Base-by-base conservation (phyloP, 2,888 invertebrate genomes). In the Endotricha flammealis region DNA sequence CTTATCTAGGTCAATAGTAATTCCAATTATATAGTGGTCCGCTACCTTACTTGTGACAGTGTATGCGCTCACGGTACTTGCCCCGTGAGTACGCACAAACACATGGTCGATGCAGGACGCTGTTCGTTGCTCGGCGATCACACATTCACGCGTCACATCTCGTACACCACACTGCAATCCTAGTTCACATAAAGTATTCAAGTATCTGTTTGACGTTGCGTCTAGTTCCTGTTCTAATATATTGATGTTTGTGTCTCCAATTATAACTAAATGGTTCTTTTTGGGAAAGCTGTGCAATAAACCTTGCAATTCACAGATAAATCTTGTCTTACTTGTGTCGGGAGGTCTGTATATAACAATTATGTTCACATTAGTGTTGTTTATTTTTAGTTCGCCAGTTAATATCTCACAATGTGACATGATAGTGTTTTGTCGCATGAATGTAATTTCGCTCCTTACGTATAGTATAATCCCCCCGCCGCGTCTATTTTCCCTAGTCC, bases 381-480 rank as follows among this genome's bases (percentile, higher is more conserved):
- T 16, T 16, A 16, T 16, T 6, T 16, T 3, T 6, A 16, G 6
- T 16, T 16, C 16, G 6, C 16, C 16, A 6, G 16, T 6, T 6
- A 16, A 10, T 11, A 25, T 10, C 25, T 25, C 25, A 10, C 25
- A 25, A 2, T 25, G 25, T 4, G 22, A n/a, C 22, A 22, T 22
- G 2, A 7, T 22, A 7, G 9, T 7, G n/a, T n/a, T n/a, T n/a
- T n/a, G n/a, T n/a, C 9, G 8, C 2, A 17, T 17, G 17, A 30
- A 30, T 9, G 8, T 13, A 32, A 10, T 12, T 9, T 33, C 20
- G 6, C 9, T 34, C 9, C 16, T 34, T 13, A 34, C 12, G 20
- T 34, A 34, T 6, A 34, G 20, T 14, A 34, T 3, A 7, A 34
- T 28, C n/a, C 28, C 34, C 3, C 34, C 28, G 2, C 33, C 30